A percentile compares a stretch with the other conserved stretches of the same genome.
phyloP scores from a whole-genome alignment of 2,113 vertebrate species.

The Vulpes ferrilata region DNA sequence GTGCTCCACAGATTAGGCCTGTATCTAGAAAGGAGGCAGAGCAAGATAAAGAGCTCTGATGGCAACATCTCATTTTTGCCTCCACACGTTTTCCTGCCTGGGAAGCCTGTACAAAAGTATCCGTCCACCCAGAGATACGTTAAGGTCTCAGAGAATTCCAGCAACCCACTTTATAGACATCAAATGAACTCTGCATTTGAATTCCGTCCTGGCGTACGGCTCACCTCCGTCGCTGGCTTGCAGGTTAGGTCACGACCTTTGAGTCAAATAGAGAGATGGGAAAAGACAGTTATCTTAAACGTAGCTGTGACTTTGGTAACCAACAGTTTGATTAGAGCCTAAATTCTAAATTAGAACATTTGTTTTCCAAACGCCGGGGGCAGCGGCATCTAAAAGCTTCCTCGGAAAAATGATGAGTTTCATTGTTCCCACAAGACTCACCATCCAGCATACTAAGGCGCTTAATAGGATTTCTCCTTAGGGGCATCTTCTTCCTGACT shows the following conservation, averaged over 20 bases:
- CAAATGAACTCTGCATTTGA: not conserved
- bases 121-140: not conserved
- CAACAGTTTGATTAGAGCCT: not conserved
- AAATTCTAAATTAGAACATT: constrained; percentile 32
- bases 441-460: not conserved
- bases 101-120: not conserved
- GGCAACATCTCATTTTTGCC: not conserved
- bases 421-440: not conserved
- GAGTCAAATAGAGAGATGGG: not conserved
- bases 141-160: not conserved
- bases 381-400: not conserved
- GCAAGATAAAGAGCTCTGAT: constrained; percentile 5
- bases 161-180: not conserved
- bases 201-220: not conserved
- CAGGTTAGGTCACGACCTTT: not conserved
- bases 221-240: not conserved
- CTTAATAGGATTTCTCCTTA: not conserved
- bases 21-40: not conserved
- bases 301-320: not conserved
- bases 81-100: not conserved
- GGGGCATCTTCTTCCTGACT: not conserved
- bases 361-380: not conserved
- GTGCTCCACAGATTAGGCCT: constrained; percentile 25
- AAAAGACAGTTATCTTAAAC: not conserved
- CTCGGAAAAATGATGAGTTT: not conserved